A percentile compares a stretch with the other conserved stretches of the same genome.
These are phyloP conservation scores for Lamprologus sp. DNA, from an alignment of 2,113 vertebrate genomes.

Conservation along the genomic window DNA sequence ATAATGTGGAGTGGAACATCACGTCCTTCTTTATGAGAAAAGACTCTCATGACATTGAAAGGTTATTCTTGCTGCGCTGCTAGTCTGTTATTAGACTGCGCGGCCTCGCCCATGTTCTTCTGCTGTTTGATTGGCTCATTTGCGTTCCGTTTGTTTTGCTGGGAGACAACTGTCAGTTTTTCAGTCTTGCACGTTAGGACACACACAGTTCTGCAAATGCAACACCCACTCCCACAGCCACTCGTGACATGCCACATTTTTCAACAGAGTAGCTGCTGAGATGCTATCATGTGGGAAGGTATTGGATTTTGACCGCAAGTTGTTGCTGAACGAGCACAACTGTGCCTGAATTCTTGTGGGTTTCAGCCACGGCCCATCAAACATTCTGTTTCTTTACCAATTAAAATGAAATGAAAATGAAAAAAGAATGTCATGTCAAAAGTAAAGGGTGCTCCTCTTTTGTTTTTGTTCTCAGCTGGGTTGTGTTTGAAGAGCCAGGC, in stretches of 20 bases:
- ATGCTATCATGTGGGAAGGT: background rate
- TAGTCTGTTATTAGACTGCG: constrained; percentile 18
- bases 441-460: background rate
- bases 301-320: background rate
- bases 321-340: background rate
- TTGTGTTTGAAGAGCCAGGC: constrained; percentile 82
- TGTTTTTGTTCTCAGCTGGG: constrained; percentile 75
- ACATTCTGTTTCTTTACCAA: background rate
- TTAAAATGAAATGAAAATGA: background rate
- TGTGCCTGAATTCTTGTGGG: background rate
- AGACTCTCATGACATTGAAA: background rate
- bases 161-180: background rate
- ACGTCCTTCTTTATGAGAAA: background rate
- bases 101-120: constrained; percentile 6
- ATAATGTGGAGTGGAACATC: constrained; percentile 3
- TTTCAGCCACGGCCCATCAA: background rate
- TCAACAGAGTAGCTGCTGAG: background rate
- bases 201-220: background rate
- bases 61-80: background rate
- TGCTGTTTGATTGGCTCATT: background rate
- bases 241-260: background rate
- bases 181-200: background rate
- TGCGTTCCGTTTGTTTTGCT: background rate
- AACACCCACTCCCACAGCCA: background rate
- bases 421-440: background rate